Evolutionary conservation across 2,113 vertebrate species (phyloP).

Genomic region (Mormyrus lacerda): DNA sequence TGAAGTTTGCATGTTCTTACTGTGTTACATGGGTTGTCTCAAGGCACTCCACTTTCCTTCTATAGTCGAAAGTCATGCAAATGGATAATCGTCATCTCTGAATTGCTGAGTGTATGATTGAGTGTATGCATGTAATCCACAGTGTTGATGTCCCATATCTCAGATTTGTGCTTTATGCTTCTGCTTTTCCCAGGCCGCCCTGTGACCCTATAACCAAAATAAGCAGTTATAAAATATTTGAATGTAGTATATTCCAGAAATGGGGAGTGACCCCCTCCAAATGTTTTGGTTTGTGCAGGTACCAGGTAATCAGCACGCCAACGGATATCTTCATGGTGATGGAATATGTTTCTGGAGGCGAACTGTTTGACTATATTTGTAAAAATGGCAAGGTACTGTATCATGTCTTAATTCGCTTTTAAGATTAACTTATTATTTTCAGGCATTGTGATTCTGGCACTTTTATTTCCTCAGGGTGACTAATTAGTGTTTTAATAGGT

Average conservation of each 20-base stretch:
- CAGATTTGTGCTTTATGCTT: neutral
- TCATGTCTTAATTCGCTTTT: conserved; percentile 9
- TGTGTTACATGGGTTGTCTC: neutral
- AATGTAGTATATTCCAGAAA: neutral
- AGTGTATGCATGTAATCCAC: neutral
- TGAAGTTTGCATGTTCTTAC: neutral
- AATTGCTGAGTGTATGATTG: neutral
- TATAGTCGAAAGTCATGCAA: neutral
- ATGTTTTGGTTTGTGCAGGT: conserved; percentile 58
- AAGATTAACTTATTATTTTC: neutral
- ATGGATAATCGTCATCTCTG: neutral
- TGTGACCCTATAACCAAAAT: neutral
- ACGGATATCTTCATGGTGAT: conserved; percentile 99
- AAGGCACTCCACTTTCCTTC: neutral
- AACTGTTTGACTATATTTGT: conserved; percentile 98
- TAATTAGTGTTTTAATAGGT: neutral
- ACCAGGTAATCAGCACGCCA: conserved; percentile 98
- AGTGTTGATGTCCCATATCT: neutral
- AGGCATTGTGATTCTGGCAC: neutral
- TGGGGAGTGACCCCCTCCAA: neutral
- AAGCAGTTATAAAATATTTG: neutral
- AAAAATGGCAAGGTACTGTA: conserved; percentile 95
- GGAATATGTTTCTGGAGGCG: conserved; percentile 97
- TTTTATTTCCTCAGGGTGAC: neutral
- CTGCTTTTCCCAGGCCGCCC: neutral